Base-by-base conservation (phyloP, 2,888 invertebrate genomes). In the Choristoneura rosaceana region DNA sequence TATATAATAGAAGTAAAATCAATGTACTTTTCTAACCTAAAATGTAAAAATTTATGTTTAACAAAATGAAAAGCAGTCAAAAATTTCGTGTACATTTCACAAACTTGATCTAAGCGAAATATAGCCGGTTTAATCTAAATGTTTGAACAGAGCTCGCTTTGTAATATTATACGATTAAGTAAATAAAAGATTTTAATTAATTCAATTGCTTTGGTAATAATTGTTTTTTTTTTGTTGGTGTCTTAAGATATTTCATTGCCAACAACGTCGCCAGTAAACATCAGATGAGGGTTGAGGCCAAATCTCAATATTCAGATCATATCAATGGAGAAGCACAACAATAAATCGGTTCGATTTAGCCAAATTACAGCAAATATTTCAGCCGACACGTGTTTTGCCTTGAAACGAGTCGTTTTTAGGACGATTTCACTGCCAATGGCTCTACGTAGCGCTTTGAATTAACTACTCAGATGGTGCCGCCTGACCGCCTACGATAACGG, bases 311-410 rank as follows among this genome's bases (percentile, higher is more conserved):
- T 63, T 63, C 47, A 12, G 47, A 63, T 63, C 7, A 63, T 63
- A 63, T 45, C 25, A 33, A 47, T 63, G 63, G 47, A 2, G n/a
- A 63, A 45, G 12, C 41, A 61, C 63, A 63, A 63, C 63, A 63
- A 47, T 63, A 63, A 63, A 63, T 63, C 63, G 63, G 25, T 33
- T 63, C 63, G n/a, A 47, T 47, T 63, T 17, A 3, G 14, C 45
- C 63, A 63, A 63, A 63, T 63, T 63, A 63, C 63, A 47, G 47
- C 63, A 47, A 45, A 63, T 63, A 45, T 63, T 63, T 63, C 63
- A 63, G 25, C 63, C n/a, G 43, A 45, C 45, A 63, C 63, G 63
- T 63, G 63, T 63, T 63, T 63, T 47, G 63, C 47, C 25, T 63
- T 47, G 43, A 33, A 63, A 63, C 63, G 43, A 63, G 25, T n/a